These are phyloP conservation scores for Semicossyphus pulcher DNA, from an alignment of 2,113 vertebrate species.

Conservation along the genomic window DNA sequence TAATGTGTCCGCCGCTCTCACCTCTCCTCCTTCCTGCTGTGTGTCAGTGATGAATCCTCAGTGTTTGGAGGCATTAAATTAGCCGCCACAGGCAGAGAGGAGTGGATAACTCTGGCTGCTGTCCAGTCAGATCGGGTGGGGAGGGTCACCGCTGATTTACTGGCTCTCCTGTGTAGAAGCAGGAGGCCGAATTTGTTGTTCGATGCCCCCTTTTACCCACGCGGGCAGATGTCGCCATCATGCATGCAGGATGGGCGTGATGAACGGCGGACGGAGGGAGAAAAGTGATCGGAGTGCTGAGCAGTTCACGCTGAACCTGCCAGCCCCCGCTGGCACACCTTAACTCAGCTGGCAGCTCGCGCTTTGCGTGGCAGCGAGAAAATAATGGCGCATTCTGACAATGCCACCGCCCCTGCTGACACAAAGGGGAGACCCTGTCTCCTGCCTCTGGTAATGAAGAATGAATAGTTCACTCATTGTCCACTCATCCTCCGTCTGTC, in stretches of 20 bases:
- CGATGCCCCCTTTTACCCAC: conserved; percentile 53
- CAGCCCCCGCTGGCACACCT: conserved; percentile 67
- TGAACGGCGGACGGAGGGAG: conserved; percentile 44
- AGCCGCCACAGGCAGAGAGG: conserved; percentile 50
- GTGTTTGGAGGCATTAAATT: conserved; percentile 77
- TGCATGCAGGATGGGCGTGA: conserved; percentile 47
- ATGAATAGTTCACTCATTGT: conserved; percentile 70
- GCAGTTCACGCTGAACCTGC: conserved; percentile 66
- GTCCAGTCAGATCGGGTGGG: conserved; percentile 70
- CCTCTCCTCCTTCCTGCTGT: conserved; percentile 24
- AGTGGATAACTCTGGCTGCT: conserved; percentile 74
- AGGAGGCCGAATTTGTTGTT: conserved; percentile 70
- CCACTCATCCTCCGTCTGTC: conserved; percentile 41
- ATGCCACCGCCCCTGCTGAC: conserved; percentile 66
- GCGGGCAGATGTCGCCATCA: conserved; percentile 61
- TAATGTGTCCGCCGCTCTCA: conserved; percentile 47
- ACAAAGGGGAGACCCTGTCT: conserved; percentile 67
- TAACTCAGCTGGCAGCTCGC: conserved; percentile 63
- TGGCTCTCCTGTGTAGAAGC: conserved; percentile 53
- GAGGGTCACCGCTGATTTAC: conserved; percentile 78
- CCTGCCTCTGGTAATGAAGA: conserved; percentile 65
- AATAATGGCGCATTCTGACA: conserved; percentile 74
- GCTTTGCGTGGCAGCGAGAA: conserved; percentile 54
- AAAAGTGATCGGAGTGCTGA: conserved; percentile 59
- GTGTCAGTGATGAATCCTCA: conserved; percentile 69